phyloP scores from a whole-genome alignment of 2,888 invertebrate genomes.

The Mimas tiliae region DNA sequence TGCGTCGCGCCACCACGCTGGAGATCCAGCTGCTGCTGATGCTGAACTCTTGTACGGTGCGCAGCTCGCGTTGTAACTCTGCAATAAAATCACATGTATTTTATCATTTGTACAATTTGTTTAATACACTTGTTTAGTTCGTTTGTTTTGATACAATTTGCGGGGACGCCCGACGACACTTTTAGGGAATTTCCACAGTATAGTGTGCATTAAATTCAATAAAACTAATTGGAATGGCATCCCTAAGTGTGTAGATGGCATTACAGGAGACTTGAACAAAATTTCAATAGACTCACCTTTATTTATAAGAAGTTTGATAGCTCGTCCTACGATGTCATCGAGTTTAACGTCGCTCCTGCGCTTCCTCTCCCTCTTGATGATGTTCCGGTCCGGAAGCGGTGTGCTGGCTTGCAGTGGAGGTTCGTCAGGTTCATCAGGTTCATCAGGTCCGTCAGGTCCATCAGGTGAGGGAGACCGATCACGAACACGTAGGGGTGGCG shows the following conservation, averaged over 20 bases:
- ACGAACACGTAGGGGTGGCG: slow-evolving; percentile 29
- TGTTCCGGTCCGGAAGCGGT: slow-evolving; percentile 32
- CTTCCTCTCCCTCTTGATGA: slow-evolving; percentile 47
- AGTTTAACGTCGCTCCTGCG: slow-evolving; percentile 42
- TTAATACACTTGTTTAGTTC: too few relatives aligned
- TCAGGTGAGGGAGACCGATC: slow-evolving; percentile 6
- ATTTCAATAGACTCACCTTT: slow-evolving; percentile 43
- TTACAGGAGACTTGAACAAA: too few relatives aligned
- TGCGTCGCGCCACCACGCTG: slow-evolving; percentile 46
- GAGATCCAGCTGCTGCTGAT: slow-evolving; percentile 46
- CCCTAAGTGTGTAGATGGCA: too few relatives aligned
- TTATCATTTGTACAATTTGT: too few relatives aligned
- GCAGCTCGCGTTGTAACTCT: slow-evolving; percentile 42
- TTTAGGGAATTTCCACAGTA: too few relatives aligned
- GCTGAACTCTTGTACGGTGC: slow-evolving; percentile 46
- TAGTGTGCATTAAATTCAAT: too few relatives aligned
- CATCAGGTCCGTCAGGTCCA: slow-evolving; percentile 13
- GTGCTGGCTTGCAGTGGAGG: slow-evolving; percentile 35
- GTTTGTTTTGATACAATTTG: too few relatives aligned
- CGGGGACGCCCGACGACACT: too few relatives aligned
- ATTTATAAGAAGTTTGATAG: slow-evolving; percentile 44
- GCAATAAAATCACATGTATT: slow-evolving; percentile 1
- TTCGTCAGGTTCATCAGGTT: slow-evolving; percentile 31
- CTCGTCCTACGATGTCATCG: slow-evolving; percentile 40
- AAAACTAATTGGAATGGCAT: too few relatives aligned